These are phyloP conservation scores for Riparia riparia DNA, from an alignment of 2,113 vertebrate genomes.

Conservation along the genomic window DNA sequence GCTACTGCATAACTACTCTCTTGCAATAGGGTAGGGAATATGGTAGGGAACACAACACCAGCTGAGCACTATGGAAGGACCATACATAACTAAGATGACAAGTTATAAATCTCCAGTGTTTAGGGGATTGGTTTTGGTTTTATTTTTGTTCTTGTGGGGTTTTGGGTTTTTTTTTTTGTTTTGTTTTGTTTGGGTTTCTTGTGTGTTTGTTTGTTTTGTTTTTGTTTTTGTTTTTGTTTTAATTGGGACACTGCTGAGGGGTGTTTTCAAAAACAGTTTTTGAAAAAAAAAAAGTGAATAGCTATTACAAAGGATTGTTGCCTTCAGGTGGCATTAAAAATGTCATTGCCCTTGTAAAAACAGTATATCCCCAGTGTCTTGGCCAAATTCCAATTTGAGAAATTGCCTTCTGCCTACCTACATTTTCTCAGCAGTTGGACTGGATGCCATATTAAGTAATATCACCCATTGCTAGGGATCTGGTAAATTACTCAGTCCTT, in stretches of 20 bases:
- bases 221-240: background rate
- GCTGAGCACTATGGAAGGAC: background rate
- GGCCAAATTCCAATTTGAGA: constrained; percentile 34
- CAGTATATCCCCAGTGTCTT: background rate
- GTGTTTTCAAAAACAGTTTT: background rate
- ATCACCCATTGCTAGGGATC: background rate
- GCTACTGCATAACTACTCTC: background rate
- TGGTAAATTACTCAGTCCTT: background rate
- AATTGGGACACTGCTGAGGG: background rate
- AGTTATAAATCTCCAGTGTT: background rate
- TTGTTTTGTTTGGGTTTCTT: too few species aligned
- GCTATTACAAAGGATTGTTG: background rate
- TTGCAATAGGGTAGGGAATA: background rate
- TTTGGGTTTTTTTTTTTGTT: background rate
- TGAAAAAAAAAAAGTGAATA: background rate
- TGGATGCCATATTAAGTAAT: background rate
- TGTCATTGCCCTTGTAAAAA: constrained; percentile 1
- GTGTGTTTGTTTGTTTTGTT: too few species aligned
- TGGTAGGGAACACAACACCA: background rate
- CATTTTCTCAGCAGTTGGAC: constrained; percentile 37
- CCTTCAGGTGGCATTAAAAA: constrained; percentile 35
- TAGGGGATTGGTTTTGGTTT: background rate
- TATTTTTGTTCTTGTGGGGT: background rate
- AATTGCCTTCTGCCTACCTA: constrained; percentile 26
- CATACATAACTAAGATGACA: background rate